Conservation (phyloP, 2,113 vertebrate genomes). For the Hippocampus abdominalis region DNA sequence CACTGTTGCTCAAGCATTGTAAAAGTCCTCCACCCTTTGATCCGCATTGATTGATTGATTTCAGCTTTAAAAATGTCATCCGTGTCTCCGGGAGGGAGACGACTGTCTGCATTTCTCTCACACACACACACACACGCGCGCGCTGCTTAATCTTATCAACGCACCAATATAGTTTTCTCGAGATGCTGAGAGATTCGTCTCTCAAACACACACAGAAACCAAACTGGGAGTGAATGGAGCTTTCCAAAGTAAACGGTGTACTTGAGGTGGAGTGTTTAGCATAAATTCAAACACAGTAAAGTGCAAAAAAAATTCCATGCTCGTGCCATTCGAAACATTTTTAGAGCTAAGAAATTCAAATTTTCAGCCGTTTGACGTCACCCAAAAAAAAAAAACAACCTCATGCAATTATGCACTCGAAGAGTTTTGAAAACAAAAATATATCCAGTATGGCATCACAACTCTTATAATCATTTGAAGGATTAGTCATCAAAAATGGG, state of each 20-base stretch:
- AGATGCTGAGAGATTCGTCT: not conserved
- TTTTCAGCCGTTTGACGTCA: no score
- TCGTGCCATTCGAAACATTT: no score
- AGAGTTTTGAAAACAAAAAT: no score
- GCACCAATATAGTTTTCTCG: constrained; percentile 31
- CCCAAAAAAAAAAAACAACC: no score
- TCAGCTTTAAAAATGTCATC: constrained; percentile 56
- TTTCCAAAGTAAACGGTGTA: not conserved
- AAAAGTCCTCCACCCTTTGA: constrained; percentile 30
- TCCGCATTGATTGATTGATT: constrained; percentile 52
- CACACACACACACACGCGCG: constrained; percentile 39
- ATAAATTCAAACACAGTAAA: no score
- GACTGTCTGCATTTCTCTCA: not conserved
- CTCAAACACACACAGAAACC: not conserved
- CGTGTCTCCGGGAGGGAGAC: constrained; percentile 22
- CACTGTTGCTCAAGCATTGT: constrained; percentile 30
- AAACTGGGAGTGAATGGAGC: not conserved
- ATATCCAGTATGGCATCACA: no score
- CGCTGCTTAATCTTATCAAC: constrained; percentile 62
- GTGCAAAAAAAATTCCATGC: no score
- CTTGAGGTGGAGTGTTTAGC: no score
- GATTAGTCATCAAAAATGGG: no score
- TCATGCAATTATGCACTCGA: no score
- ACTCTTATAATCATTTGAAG: no score
- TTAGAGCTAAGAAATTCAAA: no score